Conservation (phyloP, 2,888 invertebrate species). For the Eustalomyia histrio region DNA sequence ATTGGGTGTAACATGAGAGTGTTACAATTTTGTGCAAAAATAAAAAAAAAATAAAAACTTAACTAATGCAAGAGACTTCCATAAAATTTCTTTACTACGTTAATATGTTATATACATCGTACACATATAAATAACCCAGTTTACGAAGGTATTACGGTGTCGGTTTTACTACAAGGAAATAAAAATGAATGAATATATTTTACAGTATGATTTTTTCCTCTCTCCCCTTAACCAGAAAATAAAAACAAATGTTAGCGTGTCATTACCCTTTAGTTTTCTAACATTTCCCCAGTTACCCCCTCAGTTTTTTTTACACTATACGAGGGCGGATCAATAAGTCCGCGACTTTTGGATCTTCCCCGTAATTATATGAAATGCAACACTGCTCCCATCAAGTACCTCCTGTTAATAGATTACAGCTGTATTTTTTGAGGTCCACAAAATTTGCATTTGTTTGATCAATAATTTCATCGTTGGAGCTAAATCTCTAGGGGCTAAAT, state of each 20-base stretch:
- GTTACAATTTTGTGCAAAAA: slow-evolving; percentile 22
- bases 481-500: too few relatives aligned
- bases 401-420: too few relatives aligned
- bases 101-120: not conserved
- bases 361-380: too few relatives aligned
- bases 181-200: slow-evolving; percentile 5
- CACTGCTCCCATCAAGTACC: too few relatives aligned
- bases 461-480: too few relatives aligned
- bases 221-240: not conserved
- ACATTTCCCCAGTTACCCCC: not conserved
- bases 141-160: slow-evolving; percentile 5
- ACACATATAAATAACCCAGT: slow-evolving; percentile 27
- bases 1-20: slow-evolving; percentile 48
- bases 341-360: too few relatives aligned
- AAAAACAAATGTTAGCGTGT: slow-evolving; percentile 44
- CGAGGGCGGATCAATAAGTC: too few relatives aligned
- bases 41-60: not conserved
- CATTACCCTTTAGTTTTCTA: slow-evolving; percentile 37
- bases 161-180: slow-evolving; percentile 22
- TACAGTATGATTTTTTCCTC: not conserved
- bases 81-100: too few relatives aligned
- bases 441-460: too few relatives aligned
- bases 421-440: too few relatives aligned
- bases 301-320: too few relatives aligned
- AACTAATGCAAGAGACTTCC: slow-evolving; percentile 10